phyloP scores from a whole-genome alignment of 2,113 vertebrate species.

The Hypomesus transpacificus region DNA sequence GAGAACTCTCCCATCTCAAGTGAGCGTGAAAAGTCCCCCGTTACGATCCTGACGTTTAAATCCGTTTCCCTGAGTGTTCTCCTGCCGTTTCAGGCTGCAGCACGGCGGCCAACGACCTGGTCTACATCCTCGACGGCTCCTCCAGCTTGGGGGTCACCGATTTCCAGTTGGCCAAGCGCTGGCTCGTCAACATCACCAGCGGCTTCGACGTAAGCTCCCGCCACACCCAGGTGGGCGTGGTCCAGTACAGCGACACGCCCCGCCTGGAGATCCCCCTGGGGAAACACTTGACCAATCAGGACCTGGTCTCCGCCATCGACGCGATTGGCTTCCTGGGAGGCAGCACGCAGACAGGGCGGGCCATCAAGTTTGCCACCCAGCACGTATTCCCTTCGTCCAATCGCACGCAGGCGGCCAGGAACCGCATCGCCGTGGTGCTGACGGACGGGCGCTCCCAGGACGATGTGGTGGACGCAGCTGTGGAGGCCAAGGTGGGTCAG shows the following conservation, averaged over 20 bases:
- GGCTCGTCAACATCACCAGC: constrained; percentile 65
- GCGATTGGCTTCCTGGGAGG: constrained; percentile 59
- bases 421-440: constrained; percentile 63
- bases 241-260: constrained; percentile 68
- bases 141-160: constrained; percentile 56
- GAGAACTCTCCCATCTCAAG: background rate
- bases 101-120: constrained; percentile 63
- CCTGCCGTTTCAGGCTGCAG: constrained; percentile 54
- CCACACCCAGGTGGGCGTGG: constrained; percentile 62
- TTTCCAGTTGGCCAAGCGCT: constrained; percentile 63
- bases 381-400: constrained; percentile 55
- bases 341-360: constrained; percentile 64
- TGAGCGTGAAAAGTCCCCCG: background rate
- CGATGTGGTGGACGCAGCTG: constrained; percentile 59
- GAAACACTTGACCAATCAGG: constrained; percentile 48
- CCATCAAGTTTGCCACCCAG: constrained; percentile 64
- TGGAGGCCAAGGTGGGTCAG: constrained; percentile 43
- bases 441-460: constrained; percentile 67
- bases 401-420: constrained; percentile 38
- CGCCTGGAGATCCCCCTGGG: constrained; percentile 64
- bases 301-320: constrained; percentile 53
- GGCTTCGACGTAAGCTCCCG: constrained; percentile 59
- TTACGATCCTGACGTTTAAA: background rate
- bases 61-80: no score
- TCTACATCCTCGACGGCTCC: constrained; percentile 66